Conservation (phyloP, 2,113 vertebrate genomes). For the Ceyx margarethae region DNA sequence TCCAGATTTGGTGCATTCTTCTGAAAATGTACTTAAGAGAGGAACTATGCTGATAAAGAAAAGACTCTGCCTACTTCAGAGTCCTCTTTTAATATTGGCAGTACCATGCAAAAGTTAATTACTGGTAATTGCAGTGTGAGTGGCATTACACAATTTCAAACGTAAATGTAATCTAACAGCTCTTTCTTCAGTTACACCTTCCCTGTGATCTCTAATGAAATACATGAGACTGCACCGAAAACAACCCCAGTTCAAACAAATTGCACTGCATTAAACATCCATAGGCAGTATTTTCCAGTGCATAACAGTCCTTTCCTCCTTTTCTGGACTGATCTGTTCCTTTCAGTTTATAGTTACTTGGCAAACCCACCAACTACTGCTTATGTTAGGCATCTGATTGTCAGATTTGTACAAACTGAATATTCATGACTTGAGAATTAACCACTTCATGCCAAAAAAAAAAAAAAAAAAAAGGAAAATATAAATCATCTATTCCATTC, state of each 20-base stretch:
- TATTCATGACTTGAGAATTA: slow-evolving; percentile 78
- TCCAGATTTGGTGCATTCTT: neutral
- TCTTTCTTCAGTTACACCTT: slow-evolving; percentile 24
- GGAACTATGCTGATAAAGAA: neutral
- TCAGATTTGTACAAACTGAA: slow-evolving; percentile 77
- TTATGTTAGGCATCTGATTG: slow-evolving; percentile 80
- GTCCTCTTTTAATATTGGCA: neutral
- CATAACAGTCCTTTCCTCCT: slow-evolving; percentile 58
- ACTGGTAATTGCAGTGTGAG: slow-evolving; percentile 26
- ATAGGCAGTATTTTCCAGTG: slow-evolving; percentile 33
- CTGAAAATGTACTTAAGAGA: neutral
- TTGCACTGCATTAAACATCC: slow-evolving; percentile 53
- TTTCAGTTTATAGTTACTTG: slow-evolving; percentile 78
- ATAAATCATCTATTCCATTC: neutral
- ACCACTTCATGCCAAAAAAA: slow-evolving; percentile 71
- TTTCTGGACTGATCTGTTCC: slow-evolving; percentile 75
- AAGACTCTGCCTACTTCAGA: neutral
- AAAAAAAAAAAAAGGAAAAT: neutral
- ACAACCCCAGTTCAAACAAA: slow-evolving; percentile 45
- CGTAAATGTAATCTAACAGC: slow-evolving; percentile 46
- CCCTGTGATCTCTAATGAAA: slow-evolving; percentile 50
- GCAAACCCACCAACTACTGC: slow-evolving; percentile 75
- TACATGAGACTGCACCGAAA: slow-evolving; percentile 21
- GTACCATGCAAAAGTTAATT: slow-evolving; percentile 47
- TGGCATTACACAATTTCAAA: slow-evolving; percentile 37